These are phyloP conservation scores for Zaprionus nigranus DNA, from an alignment of 1,140 invertebrate genomes.

Conservation along the genomic window DNA sequence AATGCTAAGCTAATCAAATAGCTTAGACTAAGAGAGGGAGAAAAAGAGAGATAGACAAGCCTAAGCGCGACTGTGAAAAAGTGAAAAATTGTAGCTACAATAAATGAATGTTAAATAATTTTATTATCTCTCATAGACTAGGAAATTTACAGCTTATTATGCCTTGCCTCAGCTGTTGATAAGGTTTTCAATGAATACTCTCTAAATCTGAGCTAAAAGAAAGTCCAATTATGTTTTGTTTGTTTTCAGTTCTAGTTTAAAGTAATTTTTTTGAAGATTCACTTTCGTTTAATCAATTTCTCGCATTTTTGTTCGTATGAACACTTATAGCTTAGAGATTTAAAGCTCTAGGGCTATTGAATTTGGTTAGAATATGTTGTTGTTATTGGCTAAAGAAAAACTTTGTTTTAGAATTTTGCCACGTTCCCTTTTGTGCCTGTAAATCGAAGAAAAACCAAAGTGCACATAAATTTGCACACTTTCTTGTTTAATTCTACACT, in stretches of 20 bases:
- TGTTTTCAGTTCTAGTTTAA: background rate
- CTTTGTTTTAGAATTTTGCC: no score
- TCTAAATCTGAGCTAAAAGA: background rate
- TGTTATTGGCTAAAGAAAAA: no score
- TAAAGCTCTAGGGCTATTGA: no score
- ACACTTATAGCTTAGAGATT: no score
- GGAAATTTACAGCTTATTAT: background rate
- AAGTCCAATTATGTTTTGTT: background rate
- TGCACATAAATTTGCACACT: no score
- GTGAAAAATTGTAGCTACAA: background rate
- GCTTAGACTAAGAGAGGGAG: slow-evolving; percentile 5
- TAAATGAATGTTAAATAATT: background rate
- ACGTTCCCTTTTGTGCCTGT: no score
- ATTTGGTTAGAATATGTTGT: no score
- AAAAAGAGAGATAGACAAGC: background rate
- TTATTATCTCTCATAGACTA: slow-evolving; percentile 2
- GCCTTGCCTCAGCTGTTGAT: background rate
- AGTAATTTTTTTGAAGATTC: no score
- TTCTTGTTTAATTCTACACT: background rate
- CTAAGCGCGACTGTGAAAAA: no score
- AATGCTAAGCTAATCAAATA: slow-evolving; percentile 17
- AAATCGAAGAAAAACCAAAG: no score
- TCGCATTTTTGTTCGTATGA: no score
- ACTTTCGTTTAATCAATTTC: no score
- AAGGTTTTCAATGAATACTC: background rate